phyloP scores from a whole-genome alignment of 2,888 invertebrate genomes.

The Drosophila gaucha region DNA sequence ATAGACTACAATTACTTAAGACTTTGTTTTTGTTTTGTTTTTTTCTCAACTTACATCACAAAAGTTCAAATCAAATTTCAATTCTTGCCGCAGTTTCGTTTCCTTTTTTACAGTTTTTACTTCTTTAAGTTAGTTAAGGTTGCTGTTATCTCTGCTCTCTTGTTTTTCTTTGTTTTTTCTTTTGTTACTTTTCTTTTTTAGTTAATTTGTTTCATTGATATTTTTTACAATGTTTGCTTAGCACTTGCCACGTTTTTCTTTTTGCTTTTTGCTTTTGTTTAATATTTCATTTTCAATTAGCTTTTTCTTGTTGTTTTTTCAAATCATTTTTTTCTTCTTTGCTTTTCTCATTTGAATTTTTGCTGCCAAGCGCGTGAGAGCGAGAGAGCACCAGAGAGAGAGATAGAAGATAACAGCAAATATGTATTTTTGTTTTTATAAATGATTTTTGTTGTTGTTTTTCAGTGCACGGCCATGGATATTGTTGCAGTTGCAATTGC shows the following conservation, averaged over 20 bases:
- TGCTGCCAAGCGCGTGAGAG: constrained; percentile 13
- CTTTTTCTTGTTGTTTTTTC: constrained; percentile 34
- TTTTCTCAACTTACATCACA: constrained; percentile 72
- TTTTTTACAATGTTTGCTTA: constrained; percentile 43
- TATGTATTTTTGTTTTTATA: constrained; percentile 34
- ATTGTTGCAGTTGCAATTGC: constrained; percentile 32
- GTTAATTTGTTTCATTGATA: constrained; percentile 19
- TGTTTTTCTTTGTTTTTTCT: constrained; percentile 26
- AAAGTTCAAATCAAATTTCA: constrained; percentile 68
- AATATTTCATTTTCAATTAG: constrained; percentile 27
- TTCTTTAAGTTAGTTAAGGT: constrained; percentile 21
- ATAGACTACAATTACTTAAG: constrained; percentile 26
- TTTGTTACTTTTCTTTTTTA: constrained; percentile 23
- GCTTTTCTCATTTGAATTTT: constrained; percentile 73
- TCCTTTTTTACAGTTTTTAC: constrained; percentile 30
- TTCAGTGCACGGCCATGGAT: constrained; percentile 37
- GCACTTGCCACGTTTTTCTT: constrained; percentile 47
- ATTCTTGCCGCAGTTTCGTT: constrained; percentile 69
- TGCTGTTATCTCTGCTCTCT: constrained; percentile 23
- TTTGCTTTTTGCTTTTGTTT: constrained; percentile 23
- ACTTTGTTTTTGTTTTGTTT: constrained; percentile 4
- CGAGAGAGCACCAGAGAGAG: neutral
- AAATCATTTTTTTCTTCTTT: constrained; percentile 67
- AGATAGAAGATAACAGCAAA: constrained; percentile 1
- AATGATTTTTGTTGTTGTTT: constrained; percentile 12